Evolutionary conservation across 1,140 invertebrate species (phyloP).

Genomic region (Anastrepha obliqua): DNA sequence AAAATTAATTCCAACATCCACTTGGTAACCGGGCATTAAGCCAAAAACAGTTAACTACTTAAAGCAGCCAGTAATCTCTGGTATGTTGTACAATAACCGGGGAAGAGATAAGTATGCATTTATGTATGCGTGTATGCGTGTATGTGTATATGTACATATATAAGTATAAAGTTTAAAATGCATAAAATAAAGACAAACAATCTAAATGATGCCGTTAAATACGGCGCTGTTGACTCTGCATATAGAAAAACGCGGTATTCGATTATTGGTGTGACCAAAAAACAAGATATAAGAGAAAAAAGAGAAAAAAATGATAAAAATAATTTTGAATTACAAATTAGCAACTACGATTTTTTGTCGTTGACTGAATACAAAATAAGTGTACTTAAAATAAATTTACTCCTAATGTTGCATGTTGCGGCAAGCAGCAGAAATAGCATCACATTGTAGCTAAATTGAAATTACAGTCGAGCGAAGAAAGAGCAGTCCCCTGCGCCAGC

Average conservation of each 20-base stretch:
- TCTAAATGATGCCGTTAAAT: constrained; percentile 34
- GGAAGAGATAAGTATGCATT: background rate
- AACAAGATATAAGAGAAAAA: background rate
- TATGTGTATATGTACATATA: background rate
- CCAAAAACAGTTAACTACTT: constrained; percentile 1
- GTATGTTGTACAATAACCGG: background rate
- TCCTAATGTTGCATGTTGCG: background rate
- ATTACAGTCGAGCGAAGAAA: background rate
- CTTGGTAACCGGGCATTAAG: background rate
- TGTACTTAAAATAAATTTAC: constrained; percentile 16
- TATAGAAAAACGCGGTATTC: background rate
- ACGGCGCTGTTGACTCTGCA: background rate
- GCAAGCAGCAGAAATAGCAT: background rate
- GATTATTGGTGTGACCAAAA: constrained; percentile 15
- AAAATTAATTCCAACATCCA: constrained; percentile 23
- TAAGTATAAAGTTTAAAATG: background rate
- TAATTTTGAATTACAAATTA: constrained; percentile 37
- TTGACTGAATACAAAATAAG: constrained; percentile 43
- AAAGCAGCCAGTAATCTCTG: constrained; percentile 4
- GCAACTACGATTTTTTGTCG: constrained; percentile 1
- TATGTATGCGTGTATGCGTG: background rate
- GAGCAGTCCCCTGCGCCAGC: background rate
- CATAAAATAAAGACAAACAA: constrained; percentile 12
- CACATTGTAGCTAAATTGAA: constrained; percentile 10
- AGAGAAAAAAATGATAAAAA: constrained; percentile 10